A percentile compares a stretch with the other conserved stretches of the same genome.
These are phyloP conservation scores for Phodopus roborovskii DNA, from an alignment of 2,113 vertebrate species.

Conservation along the genomic window DNA sequence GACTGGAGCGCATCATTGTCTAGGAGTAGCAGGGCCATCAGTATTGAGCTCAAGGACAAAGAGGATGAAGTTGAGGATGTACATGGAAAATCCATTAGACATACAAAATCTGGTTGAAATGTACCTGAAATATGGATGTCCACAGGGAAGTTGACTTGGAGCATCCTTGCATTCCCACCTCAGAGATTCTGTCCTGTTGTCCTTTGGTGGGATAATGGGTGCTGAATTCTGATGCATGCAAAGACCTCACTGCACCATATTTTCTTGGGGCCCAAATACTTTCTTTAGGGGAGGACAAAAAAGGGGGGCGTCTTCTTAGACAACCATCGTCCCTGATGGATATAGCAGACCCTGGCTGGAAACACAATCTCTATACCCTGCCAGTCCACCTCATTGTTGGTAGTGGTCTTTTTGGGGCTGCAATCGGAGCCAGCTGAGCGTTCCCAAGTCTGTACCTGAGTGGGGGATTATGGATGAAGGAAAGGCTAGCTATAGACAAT, in stretches of 20 bases:
- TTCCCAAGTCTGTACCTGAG: too few relatives aligned
- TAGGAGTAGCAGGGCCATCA: neutral
- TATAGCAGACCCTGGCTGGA: conserved; percentile 66
- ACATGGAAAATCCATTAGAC: neutral
- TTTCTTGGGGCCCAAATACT: conserved; percentile 47
- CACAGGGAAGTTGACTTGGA: neutral
- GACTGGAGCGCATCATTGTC: neutral
- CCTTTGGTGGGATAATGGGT: neutral
- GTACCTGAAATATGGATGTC: neutral
- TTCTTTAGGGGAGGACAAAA: conserved; percentile 23
- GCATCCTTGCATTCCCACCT: neutral
- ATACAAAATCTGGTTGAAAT: neutral
- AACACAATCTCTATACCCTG: conserved; percentile 47
- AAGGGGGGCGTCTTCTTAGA: conserved; percentile 1
- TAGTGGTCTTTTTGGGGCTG: too few relatives aligned
- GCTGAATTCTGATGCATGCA: neutral
- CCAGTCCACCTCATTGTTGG: neutral
- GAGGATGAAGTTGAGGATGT: neutral
- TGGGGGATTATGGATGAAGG: too few relatives aligned
- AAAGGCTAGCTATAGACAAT: too few relatives aligned
- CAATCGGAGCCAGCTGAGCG: too few relatives aligned
- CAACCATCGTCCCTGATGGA: conserved; percentile 59
- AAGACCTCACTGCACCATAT: conserved; percentile 32
- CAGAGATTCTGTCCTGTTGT: neutral
- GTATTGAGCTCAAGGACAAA: neutral